Evolutionary conservation across 30 jellyfish, hydroid and myxozoan species (phyloP), one percentile per base, ranked within the genome.

Genomic region (Hydractinia symbiolongicarpus): DNA sequence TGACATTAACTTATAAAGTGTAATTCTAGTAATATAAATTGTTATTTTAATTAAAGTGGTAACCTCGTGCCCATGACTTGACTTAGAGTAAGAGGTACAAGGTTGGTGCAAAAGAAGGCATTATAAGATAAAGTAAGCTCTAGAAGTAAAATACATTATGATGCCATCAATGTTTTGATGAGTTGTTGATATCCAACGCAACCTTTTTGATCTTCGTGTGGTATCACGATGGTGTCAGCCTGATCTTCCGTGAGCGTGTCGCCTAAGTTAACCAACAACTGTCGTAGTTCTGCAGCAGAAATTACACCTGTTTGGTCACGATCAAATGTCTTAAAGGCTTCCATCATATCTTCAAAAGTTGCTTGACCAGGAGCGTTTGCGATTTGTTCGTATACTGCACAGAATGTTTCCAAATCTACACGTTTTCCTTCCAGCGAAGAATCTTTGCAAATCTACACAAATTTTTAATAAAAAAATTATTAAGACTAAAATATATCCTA

Each of bases 231-330:
- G 15, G 82, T 88, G 49, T 92, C 98, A 17, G 89, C 94, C 67
- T 92, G 96, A 61, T 83, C 86, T 70, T 92, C 98, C 8, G 95
- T 92, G 91, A 92, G 82, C 68, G 84, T 92, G 91, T 92, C 98
- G 10, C 95, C 98, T 19, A 92, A 77, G 82, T 92, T 87, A 14
- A 79, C 72, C 58, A 92, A 83, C 53, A 92, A 79, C 72, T 92
- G 98, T 49, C 98, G 79, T 77, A 92, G 61, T 72, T 92, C 96
- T 13, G 96, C 98, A 1, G 95, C 96, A 5, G 94, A 75, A n/a
- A 92, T 76, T 73, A 73, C 81, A n/a, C 98, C 98, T 50, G 95
- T 81, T 55, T 84, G 92, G 40, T 92, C 98, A n/a, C 95, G 83
- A 79, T 92, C 98, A 69, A 83, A 92, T 21, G 98, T 92, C 55